Percentiles rank a stretch among this genome's conserved stretches.
These are phyloP conservation scores for Nesidiocoris tenuis DNA, from an alignment of 2,888 invertebrate genomes.

Conservation along the genomic window DNA sequence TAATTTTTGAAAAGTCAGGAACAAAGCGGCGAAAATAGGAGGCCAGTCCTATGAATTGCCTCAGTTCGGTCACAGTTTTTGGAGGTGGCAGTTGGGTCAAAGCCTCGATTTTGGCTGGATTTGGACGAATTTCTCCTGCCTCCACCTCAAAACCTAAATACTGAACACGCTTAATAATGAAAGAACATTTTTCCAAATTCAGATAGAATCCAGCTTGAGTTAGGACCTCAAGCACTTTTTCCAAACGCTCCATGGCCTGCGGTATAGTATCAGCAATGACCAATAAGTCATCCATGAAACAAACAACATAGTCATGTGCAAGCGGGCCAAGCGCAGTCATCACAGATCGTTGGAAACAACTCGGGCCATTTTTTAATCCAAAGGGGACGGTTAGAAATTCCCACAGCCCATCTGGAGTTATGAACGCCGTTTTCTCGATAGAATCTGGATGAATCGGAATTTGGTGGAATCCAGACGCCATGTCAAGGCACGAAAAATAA, in stretches of 20 bases:
- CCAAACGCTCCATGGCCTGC: conserved; percentile 50
- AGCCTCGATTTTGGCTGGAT: conserved; percentile 9
- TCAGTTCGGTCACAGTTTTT: not conserved
- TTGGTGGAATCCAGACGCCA: conserved; percentile 10
- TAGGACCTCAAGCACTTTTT: too few relatives aligned
- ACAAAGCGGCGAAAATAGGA: conserved; percentile 15
- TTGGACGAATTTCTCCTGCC: not conserved
- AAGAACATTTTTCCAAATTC: conserved; percentile 11
- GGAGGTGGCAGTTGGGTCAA: conserved; percentile 8
- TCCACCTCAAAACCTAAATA: conserved; percentile 24
- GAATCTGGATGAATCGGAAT: too few relatives aligned
- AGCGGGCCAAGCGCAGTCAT: conserved; percentile 52
- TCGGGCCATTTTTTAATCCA: conserved; percentile 24
- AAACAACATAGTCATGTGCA: conserved; percentile 46
- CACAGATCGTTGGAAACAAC: conserved; percentile 50
- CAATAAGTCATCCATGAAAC: conserved; percentile 49
- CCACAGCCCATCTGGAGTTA: conserved; percentile 16
- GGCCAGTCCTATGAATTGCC: conserved; percentile 20
- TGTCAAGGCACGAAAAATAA: conserved; percentile 14
- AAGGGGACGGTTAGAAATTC: conserved; percentile 22
- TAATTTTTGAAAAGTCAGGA: conserved; percentile 11
- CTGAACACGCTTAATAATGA: conserved; percentile 14
- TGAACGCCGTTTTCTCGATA: not conserved
- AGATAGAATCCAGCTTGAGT: too few relatives aligned
- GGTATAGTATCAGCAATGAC: conserved; percentile 48